phyloP scores from a whole-genome alignment of 1,140 invertebrate species.

The Frieseomelitta varia region DNA sequence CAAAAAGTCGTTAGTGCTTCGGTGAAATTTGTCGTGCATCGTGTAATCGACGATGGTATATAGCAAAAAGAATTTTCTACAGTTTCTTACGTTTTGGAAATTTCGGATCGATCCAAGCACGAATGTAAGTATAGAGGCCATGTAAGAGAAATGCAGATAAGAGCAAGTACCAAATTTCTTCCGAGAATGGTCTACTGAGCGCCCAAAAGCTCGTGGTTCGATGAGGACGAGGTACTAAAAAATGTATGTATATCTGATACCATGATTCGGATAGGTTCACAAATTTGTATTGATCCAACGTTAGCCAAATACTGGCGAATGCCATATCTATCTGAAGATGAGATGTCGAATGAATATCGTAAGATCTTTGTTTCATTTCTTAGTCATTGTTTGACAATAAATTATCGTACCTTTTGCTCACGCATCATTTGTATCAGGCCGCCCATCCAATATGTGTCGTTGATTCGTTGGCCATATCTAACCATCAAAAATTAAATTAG shows the following conservation, averaged over 20 bases:
- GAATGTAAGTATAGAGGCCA: conserved; percentile 56
- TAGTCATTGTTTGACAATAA: neutral
- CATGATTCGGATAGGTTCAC: conserved; percentile 69
- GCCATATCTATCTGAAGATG: conserved; percentile 69
- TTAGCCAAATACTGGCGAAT: conserved; percentile 72
- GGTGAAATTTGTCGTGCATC: too few species aligned
- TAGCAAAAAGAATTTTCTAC: neutral
- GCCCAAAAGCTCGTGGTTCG: conserved; percentile 73
- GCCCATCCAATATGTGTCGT: conserved; percentile 66
- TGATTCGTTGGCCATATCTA: conserved; percentile 69
- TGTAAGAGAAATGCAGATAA: conserved; percentile 51
- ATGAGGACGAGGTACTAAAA: conserved; percentile 75
- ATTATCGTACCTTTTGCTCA: conserved; percentile 31
- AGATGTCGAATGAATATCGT: neutral
- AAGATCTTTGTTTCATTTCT: neutral
- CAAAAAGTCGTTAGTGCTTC: neutral
- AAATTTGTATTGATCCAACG: conserved; percentile 53
- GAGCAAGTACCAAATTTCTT: conserved; percentile 66
- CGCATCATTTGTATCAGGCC: conserved; percentile 66
- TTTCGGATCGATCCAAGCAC: conserved; percentile 66
- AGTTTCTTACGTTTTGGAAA: conserved; percentile 67
- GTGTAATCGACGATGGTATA: neutral
- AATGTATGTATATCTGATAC: conserved; percentile 65
- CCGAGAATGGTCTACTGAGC: conserved; percentile 69
- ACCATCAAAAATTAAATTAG: too few species aligned